A percentile compares a stretch with the other conserved stretches of the same genome.
These are phyloP conservation scores for Oriolus oriolus DNA, from an alignment of 2,113 vertebrate genomes.

Conservation along the genomic window DNA sequence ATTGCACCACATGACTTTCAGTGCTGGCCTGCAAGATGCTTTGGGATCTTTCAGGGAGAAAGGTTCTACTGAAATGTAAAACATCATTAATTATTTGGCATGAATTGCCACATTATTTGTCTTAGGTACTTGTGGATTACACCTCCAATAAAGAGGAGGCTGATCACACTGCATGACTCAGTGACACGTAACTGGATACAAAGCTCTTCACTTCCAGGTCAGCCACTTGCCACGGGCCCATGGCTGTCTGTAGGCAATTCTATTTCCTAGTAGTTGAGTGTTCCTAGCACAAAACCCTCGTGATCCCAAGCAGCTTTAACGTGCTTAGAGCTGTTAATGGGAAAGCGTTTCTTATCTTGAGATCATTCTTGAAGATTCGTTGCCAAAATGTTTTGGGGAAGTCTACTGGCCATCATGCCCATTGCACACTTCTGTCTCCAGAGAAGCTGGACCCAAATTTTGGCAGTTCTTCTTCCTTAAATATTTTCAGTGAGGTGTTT, in stretches of 20 bases:
- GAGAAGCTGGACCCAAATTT: not conserved
- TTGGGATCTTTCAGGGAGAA: not conserved
- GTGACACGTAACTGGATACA: not conserved
- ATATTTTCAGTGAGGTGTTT: not conserved
- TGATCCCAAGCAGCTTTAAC: not conserved
- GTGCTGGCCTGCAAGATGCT: not conserved
- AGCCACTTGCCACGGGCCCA: not conserved
- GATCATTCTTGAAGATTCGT: not conserved
- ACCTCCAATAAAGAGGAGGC: slow-evolving; percentile 12
- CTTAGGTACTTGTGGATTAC: slow-evolving; percentile 4
- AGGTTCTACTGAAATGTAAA: not conserved
- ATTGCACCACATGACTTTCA: not conserved
- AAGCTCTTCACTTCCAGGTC: slow-evolving; percentile 30
- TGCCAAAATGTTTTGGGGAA: not conserved
- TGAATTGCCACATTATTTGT: not conserved
- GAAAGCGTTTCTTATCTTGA: not conserved
- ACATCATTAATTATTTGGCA: not conserved
- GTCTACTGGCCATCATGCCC: not conserved
- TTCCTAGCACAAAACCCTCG: not conserved
- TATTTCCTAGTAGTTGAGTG: not conserved
- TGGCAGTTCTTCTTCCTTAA: not conserved
- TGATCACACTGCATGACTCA: not conserved
- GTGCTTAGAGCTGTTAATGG: not conserved
- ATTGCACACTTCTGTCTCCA: not conserved
- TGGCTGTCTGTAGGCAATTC: not conserved